phyloP scores from a whole-genome alignment of 1,140 invertebrate species.

The Mamestra configurata region DNA sequence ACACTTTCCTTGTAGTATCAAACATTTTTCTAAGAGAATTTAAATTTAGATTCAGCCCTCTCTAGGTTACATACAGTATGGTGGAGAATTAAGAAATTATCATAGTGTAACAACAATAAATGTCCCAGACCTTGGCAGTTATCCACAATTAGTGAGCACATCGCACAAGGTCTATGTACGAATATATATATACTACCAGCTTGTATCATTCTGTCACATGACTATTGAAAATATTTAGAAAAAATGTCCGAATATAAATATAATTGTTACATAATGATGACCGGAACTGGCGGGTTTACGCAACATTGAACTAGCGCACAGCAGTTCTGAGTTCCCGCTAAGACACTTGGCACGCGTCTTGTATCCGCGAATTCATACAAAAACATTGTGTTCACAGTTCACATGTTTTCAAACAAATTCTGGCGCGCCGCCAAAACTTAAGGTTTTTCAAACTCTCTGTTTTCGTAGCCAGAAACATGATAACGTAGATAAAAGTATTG shows the following conservation, averaged over 20 bases:
- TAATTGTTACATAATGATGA: slow-evolving; percentile 69
- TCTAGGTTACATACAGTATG: slow-evolving; percentile 1
- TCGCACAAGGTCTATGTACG: slow-evolving; percentile 65
- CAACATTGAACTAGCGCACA: slow-evolving; percentile 59
- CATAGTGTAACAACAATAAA: slow-evolving; percentile 71
- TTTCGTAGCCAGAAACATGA: slow-evolving; percentile 31
- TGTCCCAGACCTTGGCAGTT: slow-evolving; percentile 81
- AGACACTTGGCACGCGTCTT: slow-evolving; percentile 61
- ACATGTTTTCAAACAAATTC: slow-evolving; percentile 78
- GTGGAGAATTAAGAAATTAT: slow-evolving; percentile 8
- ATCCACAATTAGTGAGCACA: slow-evolving; percentile 77
- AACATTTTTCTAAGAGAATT: background rate
- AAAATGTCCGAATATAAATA: slow-evolving; percentile 59
- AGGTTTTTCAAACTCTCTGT: slow-evolving; percentile 26
- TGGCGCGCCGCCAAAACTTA: slow-evolving; percentile 70
- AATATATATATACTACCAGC: slow-evolving; percentile 51
- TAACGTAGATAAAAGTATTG: slow-evolving; percentile 43
- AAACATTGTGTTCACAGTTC: slow-evolving; percentile 67
- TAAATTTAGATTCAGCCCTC: slow-evolving; percentile 60
- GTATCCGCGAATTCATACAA: slow-evolving; percentile 63
- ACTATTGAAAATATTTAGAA: slow-evolving; percentile 56
- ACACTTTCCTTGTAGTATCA: background rate
- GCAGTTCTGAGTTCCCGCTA: slow-evolving; percentile 56
- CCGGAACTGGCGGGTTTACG: slow-evolving; percentile 58
- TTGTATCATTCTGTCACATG: slow-evolving; percentile 68